These are phyloP conservation scores for Morbakka virulenta DNA, from an alignment of 30 jellyfish, hydroid and myxozoan species.

Conservation along the genomic window DNA sequence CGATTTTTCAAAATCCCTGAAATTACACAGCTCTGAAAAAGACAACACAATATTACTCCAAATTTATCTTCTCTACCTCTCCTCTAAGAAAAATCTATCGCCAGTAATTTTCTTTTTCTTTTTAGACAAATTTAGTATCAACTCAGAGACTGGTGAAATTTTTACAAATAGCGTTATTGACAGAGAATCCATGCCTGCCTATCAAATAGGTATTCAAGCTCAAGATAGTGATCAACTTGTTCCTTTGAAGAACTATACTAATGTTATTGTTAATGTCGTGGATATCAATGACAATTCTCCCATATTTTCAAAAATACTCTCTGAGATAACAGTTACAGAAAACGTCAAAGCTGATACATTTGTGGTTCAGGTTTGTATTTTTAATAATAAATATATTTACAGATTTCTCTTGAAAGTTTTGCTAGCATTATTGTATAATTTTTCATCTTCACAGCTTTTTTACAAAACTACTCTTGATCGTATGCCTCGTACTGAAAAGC, in stretches of 20 bases:
- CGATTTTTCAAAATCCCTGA: no score
- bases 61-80: no score
- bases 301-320: background rate
- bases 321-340: slow-evolving; percentile 20
- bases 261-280: slow-evolving; percentile 26
- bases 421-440: no score
- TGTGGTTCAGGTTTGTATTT: background rate
- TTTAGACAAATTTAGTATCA: slow-evolving; percentile 23
- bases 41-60: background rate
- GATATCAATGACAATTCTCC: slow-evolving; percentile 67
- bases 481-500: no score
- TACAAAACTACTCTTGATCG: no score
- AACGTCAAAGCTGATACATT: slow-evolving; percentile 20
- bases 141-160: slow-evolving; percentile 39
- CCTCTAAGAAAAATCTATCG: background rate
- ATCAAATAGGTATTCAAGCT: slow-evolving; percentile 26
- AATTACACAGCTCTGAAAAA: no score
- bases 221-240: slow-evolving; percentile 37
- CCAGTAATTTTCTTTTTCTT: background rate
- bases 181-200: slow-evolving; percentile 41
- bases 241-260: slow-evolving; percentile 33
- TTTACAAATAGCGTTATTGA: slow-evolving; percentile 23
- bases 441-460: no score
- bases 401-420: no score
- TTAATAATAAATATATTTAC: no score